A percentile compares a stretch with the other conserved stretches of the same genome.
These are phyloP conservation scores for Crematogaster levior DNA, from an alignment of 2,888 invertebrate genomes.

Conservation along the genomic window DNA sequence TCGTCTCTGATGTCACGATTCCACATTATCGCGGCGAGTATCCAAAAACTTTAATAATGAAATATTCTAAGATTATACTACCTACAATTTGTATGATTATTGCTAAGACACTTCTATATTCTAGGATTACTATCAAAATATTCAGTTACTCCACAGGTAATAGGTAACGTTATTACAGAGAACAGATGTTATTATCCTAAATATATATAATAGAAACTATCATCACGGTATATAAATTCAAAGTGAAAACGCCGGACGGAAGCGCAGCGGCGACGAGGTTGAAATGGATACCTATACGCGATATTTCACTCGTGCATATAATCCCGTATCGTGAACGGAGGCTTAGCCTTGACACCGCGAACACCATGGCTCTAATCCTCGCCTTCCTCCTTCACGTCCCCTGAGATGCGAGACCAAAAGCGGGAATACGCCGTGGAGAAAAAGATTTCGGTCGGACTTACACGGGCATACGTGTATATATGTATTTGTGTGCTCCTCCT, in stretches of 20 bases:
- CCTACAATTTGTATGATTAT: conserved; percentile 1
- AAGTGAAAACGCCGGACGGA: conserved; percentile 60
- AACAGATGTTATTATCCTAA: conserved; percentile 24
- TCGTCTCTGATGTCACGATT: too few relatives aligned
- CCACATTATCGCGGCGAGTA: too few relatives aligned
- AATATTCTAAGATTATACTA: conserved; percentile 13
- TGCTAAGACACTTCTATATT: not conserved
- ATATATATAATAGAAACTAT: conserved; percentile 45
- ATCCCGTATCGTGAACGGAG: conserved; percentile 82
- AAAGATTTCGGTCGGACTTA: conserved; percentile 58
- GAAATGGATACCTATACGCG: conserved; percentile 70
- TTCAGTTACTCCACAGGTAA: not conserved
- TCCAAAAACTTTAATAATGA: too few relatives aligned
- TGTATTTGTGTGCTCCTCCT: conserved; percentile 49
- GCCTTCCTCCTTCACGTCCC: conserved; percentile 60
- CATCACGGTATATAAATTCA: conserved; percentile 34
- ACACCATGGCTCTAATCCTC: conserved; percentile 79
- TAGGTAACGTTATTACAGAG: conserved; percentile 15
- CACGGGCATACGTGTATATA: not conserved
- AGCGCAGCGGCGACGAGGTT: conserved; percentile 42
- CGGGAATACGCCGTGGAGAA: conserved; percentile 61
- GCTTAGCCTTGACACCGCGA: conserved; percentile 81
- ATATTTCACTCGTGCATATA: conserved; percentile 82
- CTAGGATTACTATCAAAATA: conserved; percentile 27
- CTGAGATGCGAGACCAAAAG: conserved; percentile 59